phyloP scores from a whole-genome alignment of 2,113 vertebrate species.

The Zingel zingel region DNA sequence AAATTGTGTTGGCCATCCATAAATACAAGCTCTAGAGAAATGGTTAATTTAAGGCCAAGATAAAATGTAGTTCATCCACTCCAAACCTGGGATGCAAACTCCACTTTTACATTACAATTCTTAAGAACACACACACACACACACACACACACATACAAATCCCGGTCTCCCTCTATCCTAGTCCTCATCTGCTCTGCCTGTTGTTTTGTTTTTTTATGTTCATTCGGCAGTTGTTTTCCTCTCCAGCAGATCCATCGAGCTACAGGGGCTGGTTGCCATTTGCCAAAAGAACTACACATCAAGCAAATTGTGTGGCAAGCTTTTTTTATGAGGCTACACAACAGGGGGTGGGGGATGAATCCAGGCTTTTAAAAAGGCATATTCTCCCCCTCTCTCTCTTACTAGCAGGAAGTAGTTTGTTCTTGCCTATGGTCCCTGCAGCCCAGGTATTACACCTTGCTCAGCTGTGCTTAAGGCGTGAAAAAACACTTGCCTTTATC shows the following conservation, averaged over 20 bases:
- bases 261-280: conserved; percentile 62
- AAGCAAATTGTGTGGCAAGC: conserved; percentile 69
- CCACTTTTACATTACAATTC: conserved; percentile 6
- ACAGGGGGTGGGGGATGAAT: conserved; percentile 30
- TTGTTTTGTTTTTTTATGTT: conserved; percentile 24
- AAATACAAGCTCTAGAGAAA: background rate
- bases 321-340: conserved; percentile 50
- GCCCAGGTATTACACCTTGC: conserved; percentile 54
- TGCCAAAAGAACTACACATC: conserved; percentile 55
- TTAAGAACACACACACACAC: conserved; percentile 4
- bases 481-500: conserved; percentile 58
- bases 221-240: conserved; percentile 59
- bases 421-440: conserved; percentile 43
- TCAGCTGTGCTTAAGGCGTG: conserved; percentile 67
- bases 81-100: background rate
- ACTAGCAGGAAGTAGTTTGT: conserved; percentile 42
- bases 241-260: conserved; percentile 58
- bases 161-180: background rate
- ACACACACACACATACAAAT: background rate
- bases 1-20: background rate
- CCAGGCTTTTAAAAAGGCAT: conserved; percentile 30
- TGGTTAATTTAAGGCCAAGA: background rate
- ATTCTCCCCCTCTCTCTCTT: background rate
- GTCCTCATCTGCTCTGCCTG: conserved; percentile 42
- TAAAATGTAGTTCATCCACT: background rate